Conservation (phyloP, 2,797 vertebrate species). For the Betta splendens region DNA sequence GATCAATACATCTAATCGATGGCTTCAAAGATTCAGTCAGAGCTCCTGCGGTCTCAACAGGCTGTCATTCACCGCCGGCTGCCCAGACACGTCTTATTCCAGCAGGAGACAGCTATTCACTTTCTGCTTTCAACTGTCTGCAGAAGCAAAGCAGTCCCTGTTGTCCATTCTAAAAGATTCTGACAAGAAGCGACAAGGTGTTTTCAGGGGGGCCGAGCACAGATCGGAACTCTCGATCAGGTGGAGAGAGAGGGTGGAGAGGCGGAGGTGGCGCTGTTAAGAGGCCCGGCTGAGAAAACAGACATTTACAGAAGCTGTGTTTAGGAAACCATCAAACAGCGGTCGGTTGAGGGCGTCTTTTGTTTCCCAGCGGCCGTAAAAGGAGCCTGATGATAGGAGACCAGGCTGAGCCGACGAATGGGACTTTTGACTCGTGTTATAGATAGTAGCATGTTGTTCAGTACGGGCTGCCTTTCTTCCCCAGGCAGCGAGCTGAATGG, state of each 20-base stretch:
- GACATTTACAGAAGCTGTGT: constrained; percentile 43
- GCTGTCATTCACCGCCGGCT: constrained; percentile 71
- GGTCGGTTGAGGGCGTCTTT: constrained; percentile 78
- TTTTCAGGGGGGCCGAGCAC: constrained; percentile 1
- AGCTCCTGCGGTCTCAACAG: constrained; percentile 59
- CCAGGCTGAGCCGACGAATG: constrained; percentile 76
- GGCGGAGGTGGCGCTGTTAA: constrained; percentile 31
- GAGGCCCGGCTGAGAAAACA: constrained; percentile 60
- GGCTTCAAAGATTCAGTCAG: constrained; percentile 61
- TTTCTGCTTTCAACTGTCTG: constrained; percentile 50
- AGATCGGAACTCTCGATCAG: constrained; percentile 22
- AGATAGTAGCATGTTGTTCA: constrained; percentile 78
- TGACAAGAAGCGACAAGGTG: constrained; percentile 50
- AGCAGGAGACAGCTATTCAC: constrained; percentile 58
- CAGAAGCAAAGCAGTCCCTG: constrained; percentile 41
- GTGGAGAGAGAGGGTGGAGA: constrained; percentile 17
- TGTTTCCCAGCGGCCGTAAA: constrained; percentile 64
- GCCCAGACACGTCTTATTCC: constrained; percentile 60
- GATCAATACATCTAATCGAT: constrained; percentile 76
- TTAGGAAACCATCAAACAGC: constrained; percentile 79
- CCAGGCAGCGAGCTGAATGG: constrained; percentile 77
- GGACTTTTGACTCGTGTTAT: constrained; percentile 77
- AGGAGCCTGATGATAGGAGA: constrained; percentile 73
- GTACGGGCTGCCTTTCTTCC: constrained; percentile 74
- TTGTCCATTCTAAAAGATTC: constrained; percentile 51